Evolutionary conservation across 1,140 invertebrate species (phyloP).

Genomic region (Hypothenemus hampei): DNA sequence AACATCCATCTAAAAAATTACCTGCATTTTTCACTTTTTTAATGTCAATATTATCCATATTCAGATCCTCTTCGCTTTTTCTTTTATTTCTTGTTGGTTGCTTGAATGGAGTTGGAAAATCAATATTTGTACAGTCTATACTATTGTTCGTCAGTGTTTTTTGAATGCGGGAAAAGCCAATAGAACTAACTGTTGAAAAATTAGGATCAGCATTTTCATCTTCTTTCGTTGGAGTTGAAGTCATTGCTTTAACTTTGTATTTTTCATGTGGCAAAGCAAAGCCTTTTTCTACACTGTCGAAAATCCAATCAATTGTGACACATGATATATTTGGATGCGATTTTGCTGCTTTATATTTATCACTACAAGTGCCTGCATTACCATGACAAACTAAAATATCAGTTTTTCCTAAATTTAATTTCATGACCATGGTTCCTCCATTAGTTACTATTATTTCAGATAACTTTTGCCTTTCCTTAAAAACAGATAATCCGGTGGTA

Average conservation of each 20-base stretch:
- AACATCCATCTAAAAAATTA: conserved; percentile 78
- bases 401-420: conserved; percentile 51
- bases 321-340: conserved; percentile 68
- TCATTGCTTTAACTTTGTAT: conserved; percentile 49
- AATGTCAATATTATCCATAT: conserved; percentile 57
- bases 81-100: conserved; percentile 3
- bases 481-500: conserved; percentile 64
- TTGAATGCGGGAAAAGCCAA: conserved; percentile 15
- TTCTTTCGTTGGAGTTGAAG: conserved; percentile 53
- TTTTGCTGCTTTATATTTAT: conserved; percentile 75
- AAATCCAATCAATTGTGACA: conserved; percentile 69
- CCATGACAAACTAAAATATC: conserved; percentile 49
- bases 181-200: conserved; percentile 42
- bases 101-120: neutral
- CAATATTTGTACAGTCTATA: conserved; percentile 16
- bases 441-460: conserved; percentile 66
- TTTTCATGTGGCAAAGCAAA: conserved; percentile 63
- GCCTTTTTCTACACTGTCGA: conserved; percentile 67
- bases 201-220: conserved; percentile 43
- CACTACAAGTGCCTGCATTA: conserved; percentile 52
- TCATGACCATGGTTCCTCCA: conserved; percentile 59
- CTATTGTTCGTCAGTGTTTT: conserved; percentile 10
- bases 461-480: conserved; percentile 62
- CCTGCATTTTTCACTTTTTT: conserved; percentile 65
- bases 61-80: conserved; percentile 30